Conservation (phyloP, 2,888 invertebrate genomes). For the Uropetala carovei region DNA sequence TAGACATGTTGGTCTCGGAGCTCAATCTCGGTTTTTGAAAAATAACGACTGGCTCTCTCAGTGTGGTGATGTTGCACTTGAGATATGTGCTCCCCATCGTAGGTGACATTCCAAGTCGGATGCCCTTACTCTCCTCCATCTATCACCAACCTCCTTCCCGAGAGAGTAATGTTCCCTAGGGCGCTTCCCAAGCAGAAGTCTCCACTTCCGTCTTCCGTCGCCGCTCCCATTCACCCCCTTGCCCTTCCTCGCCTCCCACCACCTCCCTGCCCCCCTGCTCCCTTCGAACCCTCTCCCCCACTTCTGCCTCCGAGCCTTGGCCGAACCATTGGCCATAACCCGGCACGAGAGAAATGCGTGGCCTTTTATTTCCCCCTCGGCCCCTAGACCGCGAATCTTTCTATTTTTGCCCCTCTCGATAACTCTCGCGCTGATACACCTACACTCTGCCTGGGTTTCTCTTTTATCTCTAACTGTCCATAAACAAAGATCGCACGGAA, state of each 20-base stretch:
- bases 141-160: background rate
- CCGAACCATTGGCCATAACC: no score
- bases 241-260: background rate
- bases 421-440: no score
- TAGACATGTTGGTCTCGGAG: constrained; percentile 38
- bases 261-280: no score
- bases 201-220: background rate
- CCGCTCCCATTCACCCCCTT: background rate
- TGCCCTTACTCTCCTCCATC: constrained; percentile 17
- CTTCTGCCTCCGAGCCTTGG: no score
- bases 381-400: no score
- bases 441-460: no score
- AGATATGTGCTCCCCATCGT: constrained; percentile 49
- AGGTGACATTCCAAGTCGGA: constrained; percentile 37
- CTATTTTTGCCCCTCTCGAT: no score
- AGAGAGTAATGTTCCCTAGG: background rate
- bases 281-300: no score
- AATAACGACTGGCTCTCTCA: constrained; percentile 18
- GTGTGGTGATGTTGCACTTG: constrained; percentile 44
- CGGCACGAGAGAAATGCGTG: no score
- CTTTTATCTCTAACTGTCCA: no score
- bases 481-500: no score
- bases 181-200: background rate
- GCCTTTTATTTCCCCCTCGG: no score
- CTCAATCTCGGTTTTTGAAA: constrained; percentile 38